Evolutionary conservation across 2,797 vertebrate genomes (phyloP).

Genomic region (Diplodus sargus): DNA sequence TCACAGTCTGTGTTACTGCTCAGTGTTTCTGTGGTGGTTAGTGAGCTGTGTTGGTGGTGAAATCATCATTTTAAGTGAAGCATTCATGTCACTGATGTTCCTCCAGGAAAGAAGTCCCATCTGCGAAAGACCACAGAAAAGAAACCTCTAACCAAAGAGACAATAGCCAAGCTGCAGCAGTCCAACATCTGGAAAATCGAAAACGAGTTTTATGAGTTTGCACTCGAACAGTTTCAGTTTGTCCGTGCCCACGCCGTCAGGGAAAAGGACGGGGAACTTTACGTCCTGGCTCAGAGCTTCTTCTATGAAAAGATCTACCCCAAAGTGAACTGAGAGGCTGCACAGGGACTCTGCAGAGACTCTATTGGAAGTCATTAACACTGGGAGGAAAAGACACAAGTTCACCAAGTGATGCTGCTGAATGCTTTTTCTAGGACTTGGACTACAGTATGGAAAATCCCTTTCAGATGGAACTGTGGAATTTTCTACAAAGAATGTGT

Average conservation of each 20-base stretch:
- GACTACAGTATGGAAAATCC: conserved; percentile 16
- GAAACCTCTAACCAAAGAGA: conserved; percentile 95
- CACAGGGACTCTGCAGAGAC: conserved; percentile 10
- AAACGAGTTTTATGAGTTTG: conserved; percentile 98
- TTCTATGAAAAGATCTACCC: conserved; percentile 99
- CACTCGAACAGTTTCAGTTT: conserved; percentile 96
- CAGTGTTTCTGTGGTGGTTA: background rate
- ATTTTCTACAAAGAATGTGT: conserved; percentile 34
- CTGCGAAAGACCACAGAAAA: conserved; percentile 97
- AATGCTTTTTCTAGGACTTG: conserved; percentile 10
- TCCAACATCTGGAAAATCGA: conserved; percentile 98
- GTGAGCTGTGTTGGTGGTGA: background rate
- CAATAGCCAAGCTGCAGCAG: conserved; percentile 93
- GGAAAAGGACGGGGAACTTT: conserved; percentile 95
- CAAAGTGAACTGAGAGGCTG: conserved; percentile 87
- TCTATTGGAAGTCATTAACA: conserved; percentile 49
- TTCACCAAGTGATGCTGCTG: background rate
- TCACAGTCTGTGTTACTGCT: background rate
- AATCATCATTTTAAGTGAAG: background rate
- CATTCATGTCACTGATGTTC: conserved; percentile 6
- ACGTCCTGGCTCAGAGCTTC: conserved; percentile 92
- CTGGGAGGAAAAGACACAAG: conserved; percentile 23
- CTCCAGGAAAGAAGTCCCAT: conserved; percentile 96
- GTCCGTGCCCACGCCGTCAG: conserved; percentile 94
- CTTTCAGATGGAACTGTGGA: conserved; percentile 14